Conservation (phyloP, 2,113 vertebrate genomes). For the Zapus hudsonius region DNA sequence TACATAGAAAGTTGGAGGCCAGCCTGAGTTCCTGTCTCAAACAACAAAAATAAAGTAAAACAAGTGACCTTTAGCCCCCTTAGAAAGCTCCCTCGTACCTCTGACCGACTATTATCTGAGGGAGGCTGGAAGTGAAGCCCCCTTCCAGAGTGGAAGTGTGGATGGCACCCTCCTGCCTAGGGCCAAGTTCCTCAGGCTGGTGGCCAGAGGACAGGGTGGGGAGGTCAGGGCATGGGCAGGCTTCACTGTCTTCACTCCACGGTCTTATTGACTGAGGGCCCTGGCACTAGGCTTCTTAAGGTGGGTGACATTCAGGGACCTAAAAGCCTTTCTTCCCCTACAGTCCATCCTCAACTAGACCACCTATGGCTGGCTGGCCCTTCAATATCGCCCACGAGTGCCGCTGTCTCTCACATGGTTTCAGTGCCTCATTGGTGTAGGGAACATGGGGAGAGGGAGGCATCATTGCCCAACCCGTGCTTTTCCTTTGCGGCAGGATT, state of each 20-base stretch:
- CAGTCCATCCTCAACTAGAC: background rate
- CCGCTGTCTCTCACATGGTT: background rate
- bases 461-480: too few relatives aligned
- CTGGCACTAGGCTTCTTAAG: too few relatives aligned
- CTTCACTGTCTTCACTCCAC: too few relatives aligned
- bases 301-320: fast-evolving
- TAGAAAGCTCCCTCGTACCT: background rate
- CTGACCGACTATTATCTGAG: background rate
- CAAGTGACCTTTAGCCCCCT: background rate
- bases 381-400: fast-evolving
- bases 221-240: background rate
- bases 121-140: background rate
- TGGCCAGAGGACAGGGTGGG: background rate
- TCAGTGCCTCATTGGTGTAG: fast-evolving
- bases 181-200: too few relatives aligned
- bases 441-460: too few relatives aligned
- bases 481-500: too few relatives aligned
- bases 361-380: background rate
- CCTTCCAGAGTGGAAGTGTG: background rate
- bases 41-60: background rate
- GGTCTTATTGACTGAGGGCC: background rate
- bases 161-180: background rate
- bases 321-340: background rate
- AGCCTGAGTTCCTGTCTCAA: background rate
- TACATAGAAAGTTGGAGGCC: background rate